Base-by-base conservation (phyloP, 2,113 vertebrate genomes). In the Callipepla californica region DNA sequence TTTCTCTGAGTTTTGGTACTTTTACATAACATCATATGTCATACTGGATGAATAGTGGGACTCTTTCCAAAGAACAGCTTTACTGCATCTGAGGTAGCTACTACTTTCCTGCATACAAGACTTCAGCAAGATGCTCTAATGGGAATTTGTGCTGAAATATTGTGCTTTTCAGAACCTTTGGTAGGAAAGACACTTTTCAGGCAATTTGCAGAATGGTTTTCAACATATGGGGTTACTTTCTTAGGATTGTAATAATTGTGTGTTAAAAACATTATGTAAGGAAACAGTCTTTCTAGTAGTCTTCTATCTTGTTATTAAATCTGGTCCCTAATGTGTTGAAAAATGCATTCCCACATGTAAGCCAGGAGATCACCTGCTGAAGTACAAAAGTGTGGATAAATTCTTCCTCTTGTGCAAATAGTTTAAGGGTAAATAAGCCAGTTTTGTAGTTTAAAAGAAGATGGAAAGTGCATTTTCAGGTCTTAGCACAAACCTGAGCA, bases 101-200 rank as follows among this genome's bases (percentile, higher is more conserved):
- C 55, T 63, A 2, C 36, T 17, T 80, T 69, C 59, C 44, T 85
- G 38, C 22, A 55, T 38, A 55, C 9, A 34, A 51, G 34, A 57
- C 53, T 77, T 74, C 34, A 65, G 26, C 57, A 28, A 44, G 10
- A 25, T 67, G 32, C 11, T 73, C 2, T 13, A 30, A 13, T 63
- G 28, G 42, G 45, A 55, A 83, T 88, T 87, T 53, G 28, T 85
- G 12, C 42, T 89, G 55, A 80, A 83, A 89, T 91, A 14, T 47
- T 15, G 48, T 76, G 5, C 14, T 50, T 85, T 85, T 84, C 53
- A 22, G 16, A 69, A 48, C 40, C 23, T 68, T 72, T 61, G 53
- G 17, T 36, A 69, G 42, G 62, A 84, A 81, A 73, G 42, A 2
- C 8, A 19, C 26, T 58, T 25, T 48, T 73, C 26, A 42, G 12